Base-by-base conservation (phyloP, 2,888 invertebrate species). In the Eurytoma californica region DNA sequence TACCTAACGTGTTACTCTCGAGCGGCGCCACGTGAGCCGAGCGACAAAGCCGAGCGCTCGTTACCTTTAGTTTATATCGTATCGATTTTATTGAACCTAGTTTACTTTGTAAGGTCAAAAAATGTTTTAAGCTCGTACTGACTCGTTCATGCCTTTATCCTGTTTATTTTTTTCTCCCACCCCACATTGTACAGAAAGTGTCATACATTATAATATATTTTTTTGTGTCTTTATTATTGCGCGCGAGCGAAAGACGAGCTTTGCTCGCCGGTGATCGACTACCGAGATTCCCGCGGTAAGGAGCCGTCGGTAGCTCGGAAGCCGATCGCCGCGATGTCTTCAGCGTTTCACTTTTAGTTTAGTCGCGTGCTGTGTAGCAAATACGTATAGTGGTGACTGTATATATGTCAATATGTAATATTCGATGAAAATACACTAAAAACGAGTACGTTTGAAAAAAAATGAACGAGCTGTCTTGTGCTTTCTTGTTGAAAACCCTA, bases 321-420 rank as follows among this genome's bases (percentile, higher is more conserved):
- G 69, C 74, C 77, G 68, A 78, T 82, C 82, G 24, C 28, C 66
- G 61, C 30, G 16, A 24, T 28, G 73, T 72, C 73, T 83, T 81
- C 39, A 70, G 72, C 30, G 70, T 75, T 80, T 78, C 58, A 74
- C 39, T 80, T 82, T 73, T 83, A 72, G 72, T 80, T 73, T 87
- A 87, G 85, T 86, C 85, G 86, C 86, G 84, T 84, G 84, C 84
- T 85, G 82, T 85, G 82, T 87, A 86, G 86, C 80, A 84, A 84
- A 72, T 82, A 81, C 57, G 79, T 81, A 77, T 85, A 86, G 85
- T 86, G 86, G 88, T 88, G 88, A 88, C 87, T 89, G 89, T 89
- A 89, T 89, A 89, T 89, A 89, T 89, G 89, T 89, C 87, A 85
- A 89, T 89, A 89, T 90, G 89, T 89, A 89, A 88, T 87, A 89